A percentile compares a stretch with the other conserved stretches of the same genome.
phyloP scores from a whole-genome alignment of 2,113 vertebrate genomes.

The Phalacrocorax carbo region DNA sequence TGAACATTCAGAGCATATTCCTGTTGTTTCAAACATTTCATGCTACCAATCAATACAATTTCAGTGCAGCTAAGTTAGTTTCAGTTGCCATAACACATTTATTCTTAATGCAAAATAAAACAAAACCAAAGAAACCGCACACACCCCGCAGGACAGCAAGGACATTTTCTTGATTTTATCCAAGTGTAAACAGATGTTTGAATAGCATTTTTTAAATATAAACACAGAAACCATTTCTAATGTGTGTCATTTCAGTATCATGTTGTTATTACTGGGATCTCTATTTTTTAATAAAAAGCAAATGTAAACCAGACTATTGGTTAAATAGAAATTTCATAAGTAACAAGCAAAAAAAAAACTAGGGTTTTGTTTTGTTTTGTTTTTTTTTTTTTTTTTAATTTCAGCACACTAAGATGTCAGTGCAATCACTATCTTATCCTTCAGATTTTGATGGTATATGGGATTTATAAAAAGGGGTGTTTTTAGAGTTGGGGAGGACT shows the following conservation, averaged over 20 bases:
- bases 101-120: not conserved
- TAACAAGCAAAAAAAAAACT: not conserved
- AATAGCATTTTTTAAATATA: not conserved
- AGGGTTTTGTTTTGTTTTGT: not conserved
- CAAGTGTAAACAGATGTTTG: slow-evolving; percentile 25
- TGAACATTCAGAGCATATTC: not conserved
- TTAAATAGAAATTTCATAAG: not conserved
- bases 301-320: not conserved
- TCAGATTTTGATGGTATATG: not conserved
- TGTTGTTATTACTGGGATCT: not conserved
- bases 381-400: not conserved
- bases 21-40: not conserved
- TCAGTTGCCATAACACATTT: not conserved
- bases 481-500: not conserved
- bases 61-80: not conserved
- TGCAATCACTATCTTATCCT: not conserved
- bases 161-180: not conserved
- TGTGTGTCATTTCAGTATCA: not conserved
- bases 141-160: not conserved
- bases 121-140: not conserved
- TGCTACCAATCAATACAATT: not conserved
- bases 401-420: not conserved
- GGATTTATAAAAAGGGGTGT: not conserved
- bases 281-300: slow-evolving; percentile 14
- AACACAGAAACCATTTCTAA: not conserved